Percentiles rank a stretch among this genome's conserved stretches.
These are phyloP conservation scores for Linhomoeus sp. DNA, from an alignment of 2,888 invertebrate genomes.

Conservation along the genomic window DNA sequence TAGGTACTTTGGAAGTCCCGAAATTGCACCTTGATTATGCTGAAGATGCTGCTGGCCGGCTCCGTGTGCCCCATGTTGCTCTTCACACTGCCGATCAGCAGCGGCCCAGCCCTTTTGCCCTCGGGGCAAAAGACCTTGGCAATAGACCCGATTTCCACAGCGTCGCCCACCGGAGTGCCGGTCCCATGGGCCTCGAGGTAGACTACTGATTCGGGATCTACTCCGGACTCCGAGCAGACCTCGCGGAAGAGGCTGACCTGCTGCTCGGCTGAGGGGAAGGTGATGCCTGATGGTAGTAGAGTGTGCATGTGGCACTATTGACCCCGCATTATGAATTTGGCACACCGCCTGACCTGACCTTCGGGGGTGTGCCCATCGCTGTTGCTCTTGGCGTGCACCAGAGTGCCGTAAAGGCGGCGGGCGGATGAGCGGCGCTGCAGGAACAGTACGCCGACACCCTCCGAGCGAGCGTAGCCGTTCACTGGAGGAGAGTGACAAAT, in stretches of 20 bases:
- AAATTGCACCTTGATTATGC: constrained; percentile 21
- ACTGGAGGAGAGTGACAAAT: no score
- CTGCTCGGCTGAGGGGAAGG: no score
- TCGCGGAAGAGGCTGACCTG: no score
- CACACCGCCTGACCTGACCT: constrained; percentile 38
- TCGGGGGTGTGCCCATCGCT: constrained; percentile 77
- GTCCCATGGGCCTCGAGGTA: no score
- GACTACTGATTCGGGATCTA: no score
- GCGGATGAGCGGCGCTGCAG: constrained; percentile 21
- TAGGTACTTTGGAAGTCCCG: no score
- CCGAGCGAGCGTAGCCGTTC: constrained; percentile 28
- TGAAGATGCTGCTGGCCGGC: constrained; percentile 40
- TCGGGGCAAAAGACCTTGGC: constrained; percentile 71
- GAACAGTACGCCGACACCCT: constrained; percentile 24
- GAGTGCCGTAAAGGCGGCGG: constrained; percentile 23
- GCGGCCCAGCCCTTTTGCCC: constrained; percentile 48
- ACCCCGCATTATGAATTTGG: no score
- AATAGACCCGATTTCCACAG: no score
- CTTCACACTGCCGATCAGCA: constrained; percentile 84
- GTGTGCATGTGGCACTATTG: no score
- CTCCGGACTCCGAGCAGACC: no score
- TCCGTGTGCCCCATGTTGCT: constrained; percentile 98
- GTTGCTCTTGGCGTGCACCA: constrained; percentile 65
- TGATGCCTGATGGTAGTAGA: no score
- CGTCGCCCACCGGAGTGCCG: no score